Percentiles rank a stretch among this genome's conserved stretches.
Conservation (phyloP, 2,888 invertebrate genomes). For the Priocnemis perturbator region DNA sequence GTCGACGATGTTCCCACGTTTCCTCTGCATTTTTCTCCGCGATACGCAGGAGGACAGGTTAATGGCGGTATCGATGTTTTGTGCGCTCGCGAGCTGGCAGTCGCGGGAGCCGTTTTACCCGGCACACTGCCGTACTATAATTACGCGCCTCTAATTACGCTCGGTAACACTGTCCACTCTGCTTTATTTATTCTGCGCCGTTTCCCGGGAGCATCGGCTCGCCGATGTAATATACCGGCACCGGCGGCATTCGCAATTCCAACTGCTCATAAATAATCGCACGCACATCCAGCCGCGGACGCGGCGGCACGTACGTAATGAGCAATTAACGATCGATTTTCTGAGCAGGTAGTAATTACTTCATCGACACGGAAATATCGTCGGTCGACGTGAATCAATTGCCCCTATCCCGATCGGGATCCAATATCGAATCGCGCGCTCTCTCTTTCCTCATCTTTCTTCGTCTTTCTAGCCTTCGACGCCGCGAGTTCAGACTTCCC, state of each 20-base stretch:
- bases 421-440: no score
- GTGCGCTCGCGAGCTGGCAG: constrained; percentile 29
- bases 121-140: constrained; percentile 32
- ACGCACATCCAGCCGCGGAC: constrained; percentile 24
- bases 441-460: background rate
- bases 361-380: constrained; percentile 38
- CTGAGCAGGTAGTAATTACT: constrained; percentile 38
- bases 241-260: background rate
- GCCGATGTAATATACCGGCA: background rate
- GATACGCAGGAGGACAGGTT: constrained; percentile 33
- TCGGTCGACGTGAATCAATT: constrained; percentile 16
- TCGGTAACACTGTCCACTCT: constrained; percentile 36
- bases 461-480: no score
- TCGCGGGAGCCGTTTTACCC: constrained; percentile 23
- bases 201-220: constrained; percentile 5
- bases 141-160: constrained; percentile 50
- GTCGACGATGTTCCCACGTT: constrained; percentile 39
- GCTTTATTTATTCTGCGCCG: constrained; percentile 39
- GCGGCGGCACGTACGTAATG: constrained; percentile 37
- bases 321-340: constrained; percentile 53
- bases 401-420: background rate
- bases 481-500: no score
- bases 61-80: constrained; percentile 49
- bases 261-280: constrained; percentile 44
- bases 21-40: constrained; percentile 23